A percentile compares a stretch with the other conserved stretches of the same genome.
Conservation (phyloP, 2,888 invertebrate genomes). For the Oasisia sp. region DNA sequence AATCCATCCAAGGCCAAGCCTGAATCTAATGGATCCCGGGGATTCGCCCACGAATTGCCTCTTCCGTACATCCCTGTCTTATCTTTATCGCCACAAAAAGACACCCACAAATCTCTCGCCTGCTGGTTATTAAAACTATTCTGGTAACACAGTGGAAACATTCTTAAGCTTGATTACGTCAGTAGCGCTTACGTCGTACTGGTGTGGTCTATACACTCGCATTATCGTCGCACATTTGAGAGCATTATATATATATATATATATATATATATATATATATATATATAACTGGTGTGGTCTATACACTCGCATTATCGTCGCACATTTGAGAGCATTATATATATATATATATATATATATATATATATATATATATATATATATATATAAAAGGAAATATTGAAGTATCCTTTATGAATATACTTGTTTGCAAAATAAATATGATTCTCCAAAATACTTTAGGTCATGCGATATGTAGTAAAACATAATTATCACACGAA, state of each 20-base stretch:
- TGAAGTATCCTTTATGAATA: too few species aligned
- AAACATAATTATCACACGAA: too few species aligned
- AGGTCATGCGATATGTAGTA: too few species aligned
- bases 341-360: too few species aligned
- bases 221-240: not conserved
- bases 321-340: too few species aligned
- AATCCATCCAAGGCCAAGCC: not conserved
- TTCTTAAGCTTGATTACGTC: not conserved
- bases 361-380: too few species aligned
- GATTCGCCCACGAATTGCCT: not conserved
- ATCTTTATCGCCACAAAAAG: not conserved
- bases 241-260: too few species aligned
- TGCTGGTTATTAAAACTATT: not conserved
- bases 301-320: not conserved
- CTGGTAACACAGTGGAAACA: not conserved
- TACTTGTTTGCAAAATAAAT: too few species aligned
- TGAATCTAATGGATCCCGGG: not conserved
- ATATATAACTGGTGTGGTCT: not conserved
- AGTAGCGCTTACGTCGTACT: not conserved
- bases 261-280: too few species aligned
- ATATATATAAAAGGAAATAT: too few species aligned
- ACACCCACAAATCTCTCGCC: not conserved
- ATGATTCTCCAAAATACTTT: too few species aligned
- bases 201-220: not conserved
- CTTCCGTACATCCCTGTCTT: not conserved